Evolutionary conservation across 2,888 invertebrate species (phyloP), one percentile per base, ranked within the genome.

Genomic region (Drosophila pseudotalamancana): DNA sequence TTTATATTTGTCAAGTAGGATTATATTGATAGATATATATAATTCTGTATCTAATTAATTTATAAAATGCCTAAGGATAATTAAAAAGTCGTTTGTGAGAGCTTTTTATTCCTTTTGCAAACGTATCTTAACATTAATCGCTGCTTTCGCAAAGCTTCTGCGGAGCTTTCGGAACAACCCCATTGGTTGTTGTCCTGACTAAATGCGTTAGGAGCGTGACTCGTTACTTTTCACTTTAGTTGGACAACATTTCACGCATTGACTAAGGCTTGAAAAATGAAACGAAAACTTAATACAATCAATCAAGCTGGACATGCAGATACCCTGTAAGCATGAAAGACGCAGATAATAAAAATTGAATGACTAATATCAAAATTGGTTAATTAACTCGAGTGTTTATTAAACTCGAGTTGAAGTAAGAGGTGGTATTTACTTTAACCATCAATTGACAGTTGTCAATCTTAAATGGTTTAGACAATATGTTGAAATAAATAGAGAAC

Each of bases 21-120:
- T 29, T 29, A 3, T 3, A 8, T 11, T 8, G 8, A n/a, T n/a
- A n/a, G n/a, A n/a, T n/a, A n/a, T n/a, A n/a, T n/a, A n/a, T n/a
- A n/a, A n/a, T n/a, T n/a, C n/a, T n/a, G n/a, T n/a, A n/a, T n/a
- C n/a, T n/a, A n/a, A n/a, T n/a, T 14, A 64, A 56, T 60, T 73
- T 50, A 72, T 67, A 63, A 67, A 60, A 42, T 55, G 55, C 72
- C 50, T 50, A 63, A 29, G 34, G 11, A 48, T 73, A 73, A 62
- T 66, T 62, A 59, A 31, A 23, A 27, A 45, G 3, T 29, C 48
- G 6, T 12, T 14, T 21, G 9, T 11, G 0, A 18, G 6, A 71
- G 54, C 65, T 75, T 61, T 74, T 9, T 2, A 11, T 12, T 3
- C 16, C 34, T n/a, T 16, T 14, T 0, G n/a, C n/a, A 27, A 69